Base-by-base conservation (phyloP, 2,113 vertebrate species). In the Stegostoma tigrinum region DNA sequence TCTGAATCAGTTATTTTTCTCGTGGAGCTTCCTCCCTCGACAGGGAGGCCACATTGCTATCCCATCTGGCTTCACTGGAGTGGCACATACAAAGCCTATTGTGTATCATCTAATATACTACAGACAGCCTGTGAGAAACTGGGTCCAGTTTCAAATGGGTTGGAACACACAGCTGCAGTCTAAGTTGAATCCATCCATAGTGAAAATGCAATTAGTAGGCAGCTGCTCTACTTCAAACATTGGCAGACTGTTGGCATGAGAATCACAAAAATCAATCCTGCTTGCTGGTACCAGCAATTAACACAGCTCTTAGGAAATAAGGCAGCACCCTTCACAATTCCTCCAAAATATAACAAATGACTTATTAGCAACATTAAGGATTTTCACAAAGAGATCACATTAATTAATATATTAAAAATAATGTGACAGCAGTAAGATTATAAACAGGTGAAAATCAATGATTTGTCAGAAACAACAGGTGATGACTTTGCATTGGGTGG, bases 251-350 rank as follows among this genome's bases (percentile, higher is more conserved):
- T 55, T 89, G 86, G 23, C 55, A 10, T 55, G 34, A 55, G 45
- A 94, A 94, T 24, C 64, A 67, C 91, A 94, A 67, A 67, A 68
- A 94, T 15, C 91, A 90, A 90, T 61, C 87, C 27, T 90, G 52
- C 30, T 55, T 30, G 27, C 30, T 12, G 15, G 61, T 90, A 55
- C 64, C 91, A 68, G 17, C 34, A 67, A 42, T 75, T 75, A 86
- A 86, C 23, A 86, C 27, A 14, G 52, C 75, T 80, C 34, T 67
- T n/a, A 38, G 30, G 21, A 93, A 93, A 38, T 66, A 23, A 24
- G 10, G n/a, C 21, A 42, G n/a, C 68, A n/a, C 38, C n/a, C n/a
- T 42, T 42, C 91, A 19, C 38, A 14, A 94, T 68, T 68, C 91
- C 38, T 30, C 8, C 52, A 83, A 55, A 64, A 61, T 90, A 90